A percentile compares a stretch with the other conserved stretches of the same genome.
Conservation (phyloP, 2,797 vertebrate genomes). For the Pipistrellus nathusii region DNA sequence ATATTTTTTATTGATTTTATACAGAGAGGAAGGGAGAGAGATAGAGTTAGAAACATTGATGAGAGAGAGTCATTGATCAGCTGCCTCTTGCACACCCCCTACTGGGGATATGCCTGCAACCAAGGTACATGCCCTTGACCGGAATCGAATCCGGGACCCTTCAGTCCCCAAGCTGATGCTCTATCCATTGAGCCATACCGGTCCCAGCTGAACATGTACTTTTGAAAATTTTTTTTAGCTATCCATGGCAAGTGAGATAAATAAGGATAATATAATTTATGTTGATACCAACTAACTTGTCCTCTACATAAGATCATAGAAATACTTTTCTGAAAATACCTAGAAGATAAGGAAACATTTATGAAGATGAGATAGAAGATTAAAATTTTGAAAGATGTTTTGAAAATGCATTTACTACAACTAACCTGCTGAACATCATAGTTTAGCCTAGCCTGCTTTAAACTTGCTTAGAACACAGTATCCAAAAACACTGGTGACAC, state of each 20-base stretch:
- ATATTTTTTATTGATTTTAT: too few relatives aligned
- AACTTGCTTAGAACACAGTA: not conserved
- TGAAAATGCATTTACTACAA: not conserved
- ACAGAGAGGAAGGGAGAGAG: too few relatives aligned
- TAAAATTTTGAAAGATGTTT: slow-evolving; percentile 9
- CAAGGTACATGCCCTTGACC: too few relatives aligned
- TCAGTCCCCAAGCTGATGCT: too few relatives aligned
- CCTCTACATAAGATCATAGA: not conserved
- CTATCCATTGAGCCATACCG: too few relatives aligned
- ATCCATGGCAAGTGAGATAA: not conserved
- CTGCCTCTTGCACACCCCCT: too few relatives aligned
- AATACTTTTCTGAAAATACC: not conserved
- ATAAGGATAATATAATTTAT: slow-evolving; percentile 1
- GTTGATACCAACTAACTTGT: slow-evolving; percentile 17
- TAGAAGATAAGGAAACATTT: slow-evolving; percentile 42
- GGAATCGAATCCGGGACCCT: too few relatives aligned
- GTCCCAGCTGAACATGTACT: not conserved
- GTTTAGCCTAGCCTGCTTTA: not conserved
- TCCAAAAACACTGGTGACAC: not conserved
- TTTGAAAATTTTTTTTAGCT: not conserved
- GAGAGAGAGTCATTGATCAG: too few relatives aligned
- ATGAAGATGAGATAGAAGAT: not conserved
- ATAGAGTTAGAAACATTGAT: too few relatives aligned
- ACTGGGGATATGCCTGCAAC: too few relatives aligned
- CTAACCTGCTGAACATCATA: not conserved